Base-by-base conservation (phyloP, 1,140 invertebrate species). In the Palaemon carinicauda region DNA sequence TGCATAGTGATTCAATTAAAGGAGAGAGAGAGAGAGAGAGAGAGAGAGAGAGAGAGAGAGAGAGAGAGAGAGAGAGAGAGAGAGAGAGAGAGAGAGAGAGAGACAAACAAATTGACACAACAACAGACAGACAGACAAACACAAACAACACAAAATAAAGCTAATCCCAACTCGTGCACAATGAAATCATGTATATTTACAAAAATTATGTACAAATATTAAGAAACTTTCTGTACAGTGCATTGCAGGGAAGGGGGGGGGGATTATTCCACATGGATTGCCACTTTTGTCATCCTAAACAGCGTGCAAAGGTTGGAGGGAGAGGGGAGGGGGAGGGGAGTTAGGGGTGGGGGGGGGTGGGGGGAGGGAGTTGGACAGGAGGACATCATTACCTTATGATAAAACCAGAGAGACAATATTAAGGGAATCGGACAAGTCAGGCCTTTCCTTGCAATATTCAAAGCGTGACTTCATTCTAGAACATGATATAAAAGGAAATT, bases 141-240 rank as follows among this genome's bases (percentile, higher is more conserved):
- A 21, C 41, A 51, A 51, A 33, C n/a, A 41, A 50, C 33, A 17
- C 27, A 51, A 17, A 33, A 31, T 31, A 80, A 31, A 24, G 24
- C 82, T 83, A 83, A 71, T 41, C 71, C 71, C 73, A 83, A 75
- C 56, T 83, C 82, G 73, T 83, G 82, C 82, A 83, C 24, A 50
- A 14, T 31, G n/a, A 51, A 80, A 80, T 52, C 56, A 80, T 41
- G 12, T 41, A 41, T 41, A 1, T 41, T 41, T 41, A 41, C 12
- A 53, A 54, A 80, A 54, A 80, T 31, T 41, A 79, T 79, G 56
- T 80, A 80, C 78, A 80, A 80, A 80, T 80, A 80, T 69, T 69
- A 69, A n/a, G 21, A 24, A 69, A 41, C 7, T 41, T 9, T 41
- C 41, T 69, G 65, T 69, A n/a, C 17, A 21, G 21, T 69, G 65